Evolutionary conservation across 1,140 invertebrate genomes (phyloP), one percentile per base, ranked within the genome.

Genomic region (Phenacoccus solenopsis): DNA sequence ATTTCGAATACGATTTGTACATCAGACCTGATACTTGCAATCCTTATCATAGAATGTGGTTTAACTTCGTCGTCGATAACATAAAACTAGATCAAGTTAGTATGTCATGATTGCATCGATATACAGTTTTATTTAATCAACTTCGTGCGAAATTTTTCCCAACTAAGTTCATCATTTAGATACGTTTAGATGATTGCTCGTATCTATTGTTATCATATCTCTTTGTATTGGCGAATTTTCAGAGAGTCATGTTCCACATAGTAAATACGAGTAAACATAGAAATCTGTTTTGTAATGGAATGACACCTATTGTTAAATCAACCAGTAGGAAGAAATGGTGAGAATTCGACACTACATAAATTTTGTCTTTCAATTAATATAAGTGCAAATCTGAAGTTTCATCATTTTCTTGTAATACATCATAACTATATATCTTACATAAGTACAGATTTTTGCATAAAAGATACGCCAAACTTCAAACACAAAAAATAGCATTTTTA

Each of bases 1-100:
- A 97, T 76, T 90, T 88, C 77, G 96, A 98, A 78, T 98, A 98
- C 80, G 96, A 98, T 80, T 83, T 99, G 9, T 98, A 92, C 80
- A 88, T 99, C 38, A 82, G 96, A 64, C 96, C 96, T 0, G 96
- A 98, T 79, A 97, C 95, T 0, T 97, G 94, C 78, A 94, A 94
- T 78, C 94, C 95, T 0, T 84, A 93, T 28, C 87, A 93, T 69
- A 82, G 96, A 49, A 87, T 98, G 70, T 98, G 96, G 96, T 98
- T 98, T 78, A 96, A 98, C 79, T 99, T 98, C 76, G 94, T 93
- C 0, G 94, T 98, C 12, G 94, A 98, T 78, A 99, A 99, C 81
- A 93, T 94, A 0, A 89, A 90, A 72, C 81, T 87, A 28, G 93
- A 98, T 78, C 96, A 95, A 84, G 90, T 90, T 78, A 73, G 72